Base-by-base conservation (phyloP, 2,113 vertebrate species). In the Rissa tridactyla region DNA sequence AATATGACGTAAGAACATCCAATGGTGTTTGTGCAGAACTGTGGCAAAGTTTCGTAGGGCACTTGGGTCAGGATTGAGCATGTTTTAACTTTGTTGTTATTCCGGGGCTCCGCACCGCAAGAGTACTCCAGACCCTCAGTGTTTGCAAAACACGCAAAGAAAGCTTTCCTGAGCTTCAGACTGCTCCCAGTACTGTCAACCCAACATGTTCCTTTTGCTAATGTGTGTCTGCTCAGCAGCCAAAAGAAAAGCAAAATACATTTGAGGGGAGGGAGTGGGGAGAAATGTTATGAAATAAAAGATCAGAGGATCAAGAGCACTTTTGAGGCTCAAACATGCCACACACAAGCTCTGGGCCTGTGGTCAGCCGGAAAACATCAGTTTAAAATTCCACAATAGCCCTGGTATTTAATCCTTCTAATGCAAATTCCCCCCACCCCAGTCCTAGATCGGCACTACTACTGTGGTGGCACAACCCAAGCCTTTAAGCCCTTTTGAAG, bases 361-460 rank as follows among this genome's bases (percentile, higher is more conserved):
- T 97, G 96, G 96, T 97, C 97, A 97, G 97, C 96, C 92, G 95
- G 95, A 97, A 97, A 97, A 97, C 95, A 97, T 96, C 95, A 96
- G 97, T 98, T 98, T 98, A 98, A 98, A 97, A 98, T 98, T 98
- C 97, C 97, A 97, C 95, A 97, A 97, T 96, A 96, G 94, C 94
- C 97, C 97, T 98, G 97, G 92, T 96, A 96, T 97, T 98, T 97
- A 97, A 98, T 97, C 97, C 96, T 95, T 97, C 96, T 97, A 96
- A 97, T 97, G 93, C 97, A 98, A 97, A 97, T 97, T 97, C 96
- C 95, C 96, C 90, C 92, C 95, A 92, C 94, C 95, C 95, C 95
- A 90, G 94, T 94, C 95, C 93, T 96, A 96, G 91, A 89, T 95
- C 94, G 62, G 97, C 96, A 96, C 94, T 97, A 96, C 96, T 97